Evolutionary conservation across 2,888 invertebrate species (phyloP).

Genomic region (Orthosia gothica): DNA sequence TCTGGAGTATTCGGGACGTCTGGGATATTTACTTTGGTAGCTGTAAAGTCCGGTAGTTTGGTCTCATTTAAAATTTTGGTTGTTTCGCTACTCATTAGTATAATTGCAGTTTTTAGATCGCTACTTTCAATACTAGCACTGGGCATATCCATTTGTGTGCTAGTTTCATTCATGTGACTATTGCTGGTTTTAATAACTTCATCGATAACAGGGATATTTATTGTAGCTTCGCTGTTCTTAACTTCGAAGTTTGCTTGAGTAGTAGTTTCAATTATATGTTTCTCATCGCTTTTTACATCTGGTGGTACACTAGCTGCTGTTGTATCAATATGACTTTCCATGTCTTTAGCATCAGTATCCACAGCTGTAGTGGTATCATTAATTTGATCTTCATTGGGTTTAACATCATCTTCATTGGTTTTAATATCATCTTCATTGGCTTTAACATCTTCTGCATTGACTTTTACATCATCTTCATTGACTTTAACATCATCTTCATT

Average conservation of each 20-base stretch:
- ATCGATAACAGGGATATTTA: slow-evolving; percentile 17
- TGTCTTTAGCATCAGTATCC: slow-evolving; percentile 8
- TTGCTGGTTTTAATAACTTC: slow-evolving; percentile 28
- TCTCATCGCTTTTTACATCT: slow-evolving; percentile 26
- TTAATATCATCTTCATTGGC: slow-evolving; percentile 14
- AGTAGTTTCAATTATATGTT: slow-evolving; percentile 16
- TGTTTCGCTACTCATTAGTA: slow-evolving; percentile 57
- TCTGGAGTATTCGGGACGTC: slow-evolving; percentile 30
- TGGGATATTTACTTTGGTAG: slow-evolving; percentile 13
- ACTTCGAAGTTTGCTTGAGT: slow-evolving; percentile 15
- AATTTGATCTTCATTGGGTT: slow-evolving; percentile 22
- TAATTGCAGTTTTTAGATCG: slow-evolving; percentile 64
- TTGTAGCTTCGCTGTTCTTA: slow-evolving; percentile 29
- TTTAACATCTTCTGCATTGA: slow-evolving; percentile 24
- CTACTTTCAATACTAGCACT: slow-evolving; percentile 39
- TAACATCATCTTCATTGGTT: slow-evolving; percentile 13
- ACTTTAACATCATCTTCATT: slow-evolving; percentile 5
- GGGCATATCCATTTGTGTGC: slow-evolving; percentile 61
- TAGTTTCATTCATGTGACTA: slow-evolving; percentile 39
- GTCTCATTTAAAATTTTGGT: slow-evolving; percentile 31
- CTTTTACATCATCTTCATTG: slow-evolving; percentile 16
- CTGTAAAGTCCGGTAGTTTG: slow-evolving; percentile 10
- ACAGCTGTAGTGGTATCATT: not conserved
- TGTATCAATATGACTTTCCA: slow-evolving; percentile 4
- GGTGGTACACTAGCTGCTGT: not conserved